phyloP scores from a whole-genome alignment of 2,888 invertebrate genomes.

The Drosophila hamatofila region DNA sequence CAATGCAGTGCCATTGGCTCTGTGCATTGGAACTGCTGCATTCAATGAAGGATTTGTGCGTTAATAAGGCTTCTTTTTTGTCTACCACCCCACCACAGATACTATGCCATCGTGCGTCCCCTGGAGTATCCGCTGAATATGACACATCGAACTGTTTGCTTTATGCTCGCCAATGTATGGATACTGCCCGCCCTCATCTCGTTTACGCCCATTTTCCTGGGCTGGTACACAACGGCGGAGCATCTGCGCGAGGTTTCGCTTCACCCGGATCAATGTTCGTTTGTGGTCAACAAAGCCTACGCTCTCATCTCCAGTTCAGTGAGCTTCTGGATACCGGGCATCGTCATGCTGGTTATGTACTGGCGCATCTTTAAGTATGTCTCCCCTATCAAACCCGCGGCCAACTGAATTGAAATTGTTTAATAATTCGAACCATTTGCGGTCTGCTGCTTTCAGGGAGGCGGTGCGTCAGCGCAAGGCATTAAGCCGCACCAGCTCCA shows the following conservation, averaged over 20 bases:
- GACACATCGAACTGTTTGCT: conserved; percentile 92
- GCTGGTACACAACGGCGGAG: conserved; percentile 96
- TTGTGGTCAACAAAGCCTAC: conserved; percentile 94
- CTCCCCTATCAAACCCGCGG: neutral
- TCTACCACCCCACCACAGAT: conserved; percentile 85
- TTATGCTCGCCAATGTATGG: conserved; percentile 96
- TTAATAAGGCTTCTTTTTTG: neutral
- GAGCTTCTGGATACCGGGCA: conserved; percentile 96
- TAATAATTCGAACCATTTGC: conserved; percentile 32
- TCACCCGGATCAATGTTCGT: conserved; percentile 92
- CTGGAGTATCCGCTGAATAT: conserved; percentile 96
- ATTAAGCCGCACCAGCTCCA: conserved; percentile 93
- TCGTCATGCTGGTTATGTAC: conserved; percentile 97
- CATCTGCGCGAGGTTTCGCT: conserved; percentile 87
- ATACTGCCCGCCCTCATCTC: conserved; percentile 96
- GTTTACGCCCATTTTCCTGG: conserved; percentile 97
- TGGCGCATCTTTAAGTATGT: conserved; percentile 90
- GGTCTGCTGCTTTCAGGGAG: conserved; percentile 86
- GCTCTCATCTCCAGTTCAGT: conserved; percentile 95
- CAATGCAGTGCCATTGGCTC: neutral
- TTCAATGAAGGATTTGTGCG: neutral
- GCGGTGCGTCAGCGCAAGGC: conserved; percentile 93
- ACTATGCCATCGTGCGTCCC: conserved; percentile 97
- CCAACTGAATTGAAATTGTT: conserved; percentile 9
- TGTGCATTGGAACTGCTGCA: neutral